A percentile compares a stretch with the other conserved stretches of the same genome.
These are phyloP conservation scores for Folsomia manolachei DNA, from an alignment of 2,888 invertebrate species.

Conservation along the genomic window DNA sequence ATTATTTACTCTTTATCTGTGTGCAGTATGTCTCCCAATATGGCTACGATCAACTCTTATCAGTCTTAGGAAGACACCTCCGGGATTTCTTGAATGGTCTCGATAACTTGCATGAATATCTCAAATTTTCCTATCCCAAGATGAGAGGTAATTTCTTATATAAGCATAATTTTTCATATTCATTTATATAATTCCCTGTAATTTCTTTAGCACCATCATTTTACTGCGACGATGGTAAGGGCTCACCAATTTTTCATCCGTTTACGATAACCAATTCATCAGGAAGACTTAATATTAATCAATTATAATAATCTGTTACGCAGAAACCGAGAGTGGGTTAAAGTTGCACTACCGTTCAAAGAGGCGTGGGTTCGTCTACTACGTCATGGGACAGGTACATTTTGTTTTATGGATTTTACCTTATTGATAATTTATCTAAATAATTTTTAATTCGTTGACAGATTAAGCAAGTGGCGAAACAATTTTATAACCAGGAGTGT, in stretches of 20 bases:
- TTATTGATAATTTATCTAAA: too few species aligned
- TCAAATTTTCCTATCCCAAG: conserved; percentile 91
- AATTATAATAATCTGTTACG: too few species aligned
- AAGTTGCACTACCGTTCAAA: conserved; percentile 92
- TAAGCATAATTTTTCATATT: too few species aligned
- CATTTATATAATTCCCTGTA: too few species aligned
- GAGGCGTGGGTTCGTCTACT: conserved; percentile 88
- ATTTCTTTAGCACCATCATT: neutral
- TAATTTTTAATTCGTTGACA: too few species aligned
- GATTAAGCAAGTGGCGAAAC: conserved; percentile 75
- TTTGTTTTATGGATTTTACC: too few species aligned
- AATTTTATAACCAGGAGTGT: conserved; percentile 93
- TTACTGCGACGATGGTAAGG: conserved; percentile 62
- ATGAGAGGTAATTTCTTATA: conserved; percentile 62
- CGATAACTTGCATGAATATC: conserved; percentile 94
- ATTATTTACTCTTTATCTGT: too few species aligned
- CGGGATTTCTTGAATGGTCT: conserved; percentile 92
- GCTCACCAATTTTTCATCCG: conserved; percentile 64
- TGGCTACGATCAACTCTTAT: conserved; percentile 87
- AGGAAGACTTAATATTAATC: too few species aligned
- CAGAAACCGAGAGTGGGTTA: conserved; percentile 86
- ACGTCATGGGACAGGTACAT: conserved; percentile 93
- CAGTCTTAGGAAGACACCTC: conserved; percentile 88
- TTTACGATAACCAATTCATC: too few species aligned
- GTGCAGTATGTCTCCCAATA: conserved; percentile 90